Evolutionary conservation across 2,888 invertebrate species (phyloP).

Genomic region (Ectemnius lituratus): DNA sequence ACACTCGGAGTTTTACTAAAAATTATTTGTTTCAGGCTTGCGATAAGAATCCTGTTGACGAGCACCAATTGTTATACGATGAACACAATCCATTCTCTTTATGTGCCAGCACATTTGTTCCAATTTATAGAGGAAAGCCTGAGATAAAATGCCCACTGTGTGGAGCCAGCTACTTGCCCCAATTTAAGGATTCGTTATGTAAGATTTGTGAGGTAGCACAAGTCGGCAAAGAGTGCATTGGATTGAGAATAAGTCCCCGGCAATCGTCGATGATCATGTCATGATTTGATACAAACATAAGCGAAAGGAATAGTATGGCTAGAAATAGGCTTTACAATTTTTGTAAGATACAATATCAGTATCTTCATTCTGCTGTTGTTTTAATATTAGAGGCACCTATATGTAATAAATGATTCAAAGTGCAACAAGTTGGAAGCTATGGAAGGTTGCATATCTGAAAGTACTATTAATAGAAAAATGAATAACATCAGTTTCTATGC

Average conservation of each 20-base stretch:
- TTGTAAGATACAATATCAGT: slow-evolving; percentile 20
- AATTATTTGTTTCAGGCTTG: slow-evolving; percentile 84
- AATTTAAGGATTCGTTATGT: slow-evolving; percentile 92
- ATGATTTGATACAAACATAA: slow-evolving; percentile 5
- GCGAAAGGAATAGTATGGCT: slow-evolving; percentile 9
- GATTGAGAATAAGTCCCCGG: slow-evolving; percentile 90
- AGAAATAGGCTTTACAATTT: slow-evolving; percentile 18
- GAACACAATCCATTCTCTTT: slow-evolving; percentile 98
- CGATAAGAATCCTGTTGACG: slow-evolving; percentile 93
- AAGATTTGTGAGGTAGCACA: slow-evolving; percentile 92
- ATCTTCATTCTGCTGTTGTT: slow-evolving; percentile 17
- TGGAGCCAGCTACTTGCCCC: slow-evolving; percentile 90
- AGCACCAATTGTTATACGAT: slow-evolving; percentile 93
- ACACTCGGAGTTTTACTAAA: slow-evolving; percentile 12
- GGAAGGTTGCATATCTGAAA: too few species aligned
- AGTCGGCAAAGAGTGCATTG: slow-evolving; percentile 93
- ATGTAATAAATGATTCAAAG: too few species aligned
- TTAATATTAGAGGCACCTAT: slow-evolving; percentile 2
- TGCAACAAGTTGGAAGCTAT: too few species aligned
- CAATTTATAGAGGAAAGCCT: slow-evolving; percentile 96
- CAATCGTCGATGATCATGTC: slow-evolving; percentile 80
- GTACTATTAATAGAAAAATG: too few species aligned
- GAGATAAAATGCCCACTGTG: slow-evolving; percentile 96
- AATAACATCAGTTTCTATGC: too few species aligned
- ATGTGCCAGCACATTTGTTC: slow-evolving; percentile 94